These are phyloP conservation scores for Diprion similis DNA, from an alignment of 1,140 invertebrate species.

Conservation along the genomic window DNA sequence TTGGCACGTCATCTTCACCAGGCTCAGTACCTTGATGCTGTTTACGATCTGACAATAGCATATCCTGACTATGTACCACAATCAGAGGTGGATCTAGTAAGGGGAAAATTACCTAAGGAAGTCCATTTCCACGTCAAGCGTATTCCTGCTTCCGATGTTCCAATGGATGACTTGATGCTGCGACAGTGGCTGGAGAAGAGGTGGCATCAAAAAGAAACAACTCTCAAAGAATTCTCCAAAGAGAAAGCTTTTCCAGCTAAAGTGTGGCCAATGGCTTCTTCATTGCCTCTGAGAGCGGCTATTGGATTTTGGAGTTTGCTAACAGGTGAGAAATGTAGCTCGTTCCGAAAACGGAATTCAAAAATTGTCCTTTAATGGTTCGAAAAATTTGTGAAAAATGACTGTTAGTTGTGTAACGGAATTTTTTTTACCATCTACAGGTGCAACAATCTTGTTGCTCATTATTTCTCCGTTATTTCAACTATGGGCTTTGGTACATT, in stretches of 20 bases:
- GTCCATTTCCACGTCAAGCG: slow-evolving; percentile 79
- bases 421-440: slow-evolving; percentile 42
- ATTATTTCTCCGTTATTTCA: slow-evolving; percentile 58
- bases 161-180: slow-evolving; percentile 64
- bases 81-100: slow-evolving; percentile 71
- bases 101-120: slow-evolving; percentile 73
- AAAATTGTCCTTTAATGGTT: too few species aligned
- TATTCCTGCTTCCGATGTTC: slow-evolving; percentile 68
- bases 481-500: slow-evolving; percentile 59
- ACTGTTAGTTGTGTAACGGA: too few species aligned
- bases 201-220: slow-evolving; percentile 77
- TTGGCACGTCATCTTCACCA: slow-evolving; percentile 72
- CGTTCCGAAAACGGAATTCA: not conserved
- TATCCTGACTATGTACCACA: slow-evolving; percentile 76
- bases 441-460: slow-evolving; percentile 54
- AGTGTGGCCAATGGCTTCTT: slow-evolving; percentile 45
- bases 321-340: slow-evolving; percentile 40
- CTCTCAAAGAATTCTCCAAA: slow-evolving; percentile 66
- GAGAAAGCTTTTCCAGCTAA: slow-evolving; percentile 58
- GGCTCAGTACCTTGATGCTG: slow-evolving; percentile 69
- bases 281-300: slow-evolving; percentile 60
- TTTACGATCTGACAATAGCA: slow-evolving; percentile 82
- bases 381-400: too few species aligned
- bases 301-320: slow-evolving; percentile 65
- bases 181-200: slow-evolving; percentile 72